These are phyloP conservation scores for Atherinomorus stipes DNA, from an alignment of 2,113 vertebrate species.

Conservation along the genomic window DNA sequence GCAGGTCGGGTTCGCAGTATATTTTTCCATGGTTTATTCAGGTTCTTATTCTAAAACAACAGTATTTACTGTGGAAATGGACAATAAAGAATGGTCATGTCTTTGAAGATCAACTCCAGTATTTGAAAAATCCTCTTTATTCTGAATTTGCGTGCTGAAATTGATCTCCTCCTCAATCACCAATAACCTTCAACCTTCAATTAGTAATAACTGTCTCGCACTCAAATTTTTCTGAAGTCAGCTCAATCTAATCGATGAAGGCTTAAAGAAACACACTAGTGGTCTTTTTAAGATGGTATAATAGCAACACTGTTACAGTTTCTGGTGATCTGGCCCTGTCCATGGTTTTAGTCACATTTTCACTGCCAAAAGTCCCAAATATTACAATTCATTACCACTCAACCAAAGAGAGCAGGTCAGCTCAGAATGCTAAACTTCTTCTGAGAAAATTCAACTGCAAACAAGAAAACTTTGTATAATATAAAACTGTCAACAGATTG, in stretches of 20 bases:
- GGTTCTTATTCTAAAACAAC: background rate
- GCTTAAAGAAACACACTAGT: too few relatives aligned
- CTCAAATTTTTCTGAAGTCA: background rate
- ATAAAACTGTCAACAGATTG: too few relatives aligned
- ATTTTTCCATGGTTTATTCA: background rate
- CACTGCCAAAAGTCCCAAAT: too few relatives aligned
- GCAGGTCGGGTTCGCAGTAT: background rate
- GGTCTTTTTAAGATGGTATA: too few relatives aligned
- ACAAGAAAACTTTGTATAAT: too few relatives aligned
- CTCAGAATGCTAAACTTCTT: too few relatives aligned
- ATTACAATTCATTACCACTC: too few relatives aligned
- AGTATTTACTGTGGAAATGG: background rate
- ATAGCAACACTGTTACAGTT: too few relatives aligned
- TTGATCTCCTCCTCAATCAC: background rate
- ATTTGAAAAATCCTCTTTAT: background rate
- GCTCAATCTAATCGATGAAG: background rate
- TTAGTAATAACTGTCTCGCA: background rate
- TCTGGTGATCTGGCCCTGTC: too few relatives aligned
- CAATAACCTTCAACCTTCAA: background rate
- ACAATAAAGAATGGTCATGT: background rate
- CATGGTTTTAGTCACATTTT: too few relatives aligned
- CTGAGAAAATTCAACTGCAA: too few relatives aligned
- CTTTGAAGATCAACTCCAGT: background rate
- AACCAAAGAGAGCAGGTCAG: too few relatives aligned
- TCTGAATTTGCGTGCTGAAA: background rate